Evolutionary conservation across 1,140 invertebrate species (phyloP).

Genomic region (Chironomus striatipennis): DNA sequence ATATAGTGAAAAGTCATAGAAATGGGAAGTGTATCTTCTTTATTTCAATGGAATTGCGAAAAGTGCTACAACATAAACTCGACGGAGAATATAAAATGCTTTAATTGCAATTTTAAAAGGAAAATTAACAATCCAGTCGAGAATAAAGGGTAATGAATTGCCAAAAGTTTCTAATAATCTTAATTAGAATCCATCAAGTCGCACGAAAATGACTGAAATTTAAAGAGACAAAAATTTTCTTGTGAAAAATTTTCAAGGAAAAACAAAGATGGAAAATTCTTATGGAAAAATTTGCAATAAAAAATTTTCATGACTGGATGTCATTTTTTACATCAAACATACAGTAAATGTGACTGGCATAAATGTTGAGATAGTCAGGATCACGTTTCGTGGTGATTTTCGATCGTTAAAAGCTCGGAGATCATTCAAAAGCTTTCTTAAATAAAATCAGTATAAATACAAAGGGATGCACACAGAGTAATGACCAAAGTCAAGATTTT

Average conservation of each 20-base stretch:
- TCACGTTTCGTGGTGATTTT: neutral
- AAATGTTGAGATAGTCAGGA: neutral
- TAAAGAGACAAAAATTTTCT: slow-evolving; percentile 28
- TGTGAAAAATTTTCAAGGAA: neutral
- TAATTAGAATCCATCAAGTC: slow-evolving; percentile 20
- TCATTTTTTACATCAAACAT: neutral
- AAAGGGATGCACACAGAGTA: neutral
- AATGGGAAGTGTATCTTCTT: slow-evolving; percentile 83
- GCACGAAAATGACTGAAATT: slow-evolving; percentile 24
- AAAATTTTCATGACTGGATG: neutral
- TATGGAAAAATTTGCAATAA: neutral
- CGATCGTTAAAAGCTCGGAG: neutral
- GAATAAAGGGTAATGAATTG: slow-evolving; percentile 29
- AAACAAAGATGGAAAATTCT: slow-evolving; percentile 19
- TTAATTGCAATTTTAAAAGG: slow-evolving; percentile 60
- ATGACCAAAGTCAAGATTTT: too few relatives aligned
- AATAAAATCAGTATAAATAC: neutral
- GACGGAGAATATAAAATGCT: slow-evolving; percentile 67
- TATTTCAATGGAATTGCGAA: slow-evolving; percentile 81
- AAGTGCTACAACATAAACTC: slow-evolving; percentile 79
- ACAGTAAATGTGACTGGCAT: neutral
- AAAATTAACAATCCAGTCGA: slow-evolving; percentile 39
- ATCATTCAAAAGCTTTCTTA: neutral
- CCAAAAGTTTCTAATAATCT: too few relatives aligned
- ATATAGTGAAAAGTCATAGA: neutral